Evolutionary conservation across 1,140 invertebrate species (phyloP).

Genomic region (Anoplolepis gracilipes): DNA sequence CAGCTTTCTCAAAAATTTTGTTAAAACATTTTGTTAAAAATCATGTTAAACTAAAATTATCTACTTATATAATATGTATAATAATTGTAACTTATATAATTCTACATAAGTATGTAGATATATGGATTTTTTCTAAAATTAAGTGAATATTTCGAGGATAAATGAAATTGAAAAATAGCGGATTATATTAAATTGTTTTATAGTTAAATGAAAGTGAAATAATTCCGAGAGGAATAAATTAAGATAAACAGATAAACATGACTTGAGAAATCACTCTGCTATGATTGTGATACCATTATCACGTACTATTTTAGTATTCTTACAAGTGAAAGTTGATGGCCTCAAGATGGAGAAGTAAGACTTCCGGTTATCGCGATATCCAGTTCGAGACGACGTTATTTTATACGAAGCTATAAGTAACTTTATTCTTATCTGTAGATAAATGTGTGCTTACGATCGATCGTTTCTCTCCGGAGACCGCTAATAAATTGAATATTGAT

Average conservation of each 20-base stretch:
- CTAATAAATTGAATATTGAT: conserved; percentile 43
- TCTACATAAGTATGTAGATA: no score
- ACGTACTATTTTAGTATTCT: conserved; percentile 59
- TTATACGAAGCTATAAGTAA: background rate
- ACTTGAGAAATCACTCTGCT: conserved; percentile 31
- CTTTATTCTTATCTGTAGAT: background rate
- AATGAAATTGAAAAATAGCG: background rate
- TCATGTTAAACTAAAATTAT: background rate
- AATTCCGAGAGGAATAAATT: background rate
- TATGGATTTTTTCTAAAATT: background rate
- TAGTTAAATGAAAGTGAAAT: background rate
- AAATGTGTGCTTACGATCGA: conserved; percentile 42
- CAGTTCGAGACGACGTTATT: background rate
- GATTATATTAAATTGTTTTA: background rate
- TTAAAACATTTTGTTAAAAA: background rate
- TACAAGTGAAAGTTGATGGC: conserved; percentile 40
- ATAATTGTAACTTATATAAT: no score
- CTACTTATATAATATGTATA: background rate
- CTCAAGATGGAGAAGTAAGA: conserved; percentile 55
- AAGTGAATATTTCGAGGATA: background rate
- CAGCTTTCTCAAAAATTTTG: background rate
- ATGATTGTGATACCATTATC: conserved; percentile 8
- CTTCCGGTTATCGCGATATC: conserved; percentile 67
- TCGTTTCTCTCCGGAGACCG: background rate
- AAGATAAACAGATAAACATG: conserved; percentile 13